Conservation (phyloP, 2,888 invertebrate genomes). For the Diachrysia chrysitis region DNA sequence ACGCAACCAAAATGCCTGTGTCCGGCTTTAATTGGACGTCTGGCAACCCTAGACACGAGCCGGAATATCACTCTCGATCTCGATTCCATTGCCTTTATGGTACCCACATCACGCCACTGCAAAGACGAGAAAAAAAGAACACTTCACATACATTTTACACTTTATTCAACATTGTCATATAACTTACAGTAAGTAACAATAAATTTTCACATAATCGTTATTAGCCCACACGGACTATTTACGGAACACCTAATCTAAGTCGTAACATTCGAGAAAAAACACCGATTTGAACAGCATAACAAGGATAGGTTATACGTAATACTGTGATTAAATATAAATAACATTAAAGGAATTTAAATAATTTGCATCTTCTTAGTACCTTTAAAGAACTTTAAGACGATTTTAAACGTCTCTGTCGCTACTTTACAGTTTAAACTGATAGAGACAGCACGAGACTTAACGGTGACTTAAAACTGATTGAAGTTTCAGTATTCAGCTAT, state of each 20-base stretch:
- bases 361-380: constrained; percentile 38
- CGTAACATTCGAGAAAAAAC: constrained; percentile 65
- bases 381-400: too few relatives aligned
- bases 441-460: too few relatives aligned
- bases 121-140: constrained; percentile 23
- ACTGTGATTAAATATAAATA: constrained; percentile 42
- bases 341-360: constrained; percentile 21
- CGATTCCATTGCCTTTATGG: too few relatives aligned
- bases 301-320: constrained; percentile 42
- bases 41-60: too few relatives aligned
- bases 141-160: constrained; percentile 71
- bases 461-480: too few relatives aligned
- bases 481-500: too few relatives aligned
- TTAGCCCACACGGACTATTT: constrained; percentile 60
- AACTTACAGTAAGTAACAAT: constrained; percentile 86
- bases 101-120: not conserved
- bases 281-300: constrained; percentile 62
- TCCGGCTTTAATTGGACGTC: too few relatives aligned
- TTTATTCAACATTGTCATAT: constrained; percentile 87
- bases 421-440: too few relatives aligned
- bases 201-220: constrained; percentile 70
- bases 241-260: constrained; percentile 75
- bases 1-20: too few relatives aligned
- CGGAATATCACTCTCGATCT: too few relatives aligned
- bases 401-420: too few relatives aligned